Percentiles rank a stretch among this genome's conserved stretches.
Evolutionary conservation across 2,888 invertebrate species (phyloP).

Genomic region (Megaustenia siamemsis): DNA sequence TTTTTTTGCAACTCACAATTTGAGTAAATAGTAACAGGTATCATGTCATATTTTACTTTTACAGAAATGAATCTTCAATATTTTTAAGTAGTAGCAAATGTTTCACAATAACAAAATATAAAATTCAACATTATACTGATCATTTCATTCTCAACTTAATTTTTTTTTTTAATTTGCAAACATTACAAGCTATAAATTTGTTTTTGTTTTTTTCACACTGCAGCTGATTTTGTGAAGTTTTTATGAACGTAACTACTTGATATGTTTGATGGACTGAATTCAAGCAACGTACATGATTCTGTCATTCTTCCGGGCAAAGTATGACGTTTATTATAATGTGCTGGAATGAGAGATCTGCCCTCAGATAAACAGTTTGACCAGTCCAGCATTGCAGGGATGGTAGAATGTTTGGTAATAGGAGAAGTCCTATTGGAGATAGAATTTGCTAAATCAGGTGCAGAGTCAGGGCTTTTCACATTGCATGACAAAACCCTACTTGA

Average conservation of each 20-base stretch:
- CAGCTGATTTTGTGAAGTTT: not conserved
- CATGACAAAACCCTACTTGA: constrained; percentile 34
- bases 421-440: not conserved
- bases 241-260: not conserved
- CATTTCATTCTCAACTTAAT: no score
- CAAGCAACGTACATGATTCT: not conserved
- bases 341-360: not conserved
- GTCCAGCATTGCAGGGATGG: not conserved
- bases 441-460: not conserved
- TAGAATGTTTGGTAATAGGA: not conserved
- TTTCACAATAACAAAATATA: no score
- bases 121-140: no score
- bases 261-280: not conserved
- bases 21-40: no score
- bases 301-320: not conserved
- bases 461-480: not conserved
- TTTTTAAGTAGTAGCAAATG: no score
- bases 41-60: no score
- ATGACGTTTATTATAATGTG: not conserved
- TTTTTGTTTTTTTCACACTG: constrained; percentile 12
- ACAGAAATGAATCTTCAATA: no score
- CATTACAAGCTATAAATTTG: no score
- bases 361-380: not conserved
- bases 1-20: no score
- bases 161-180: no score